Base-by-base conservation (phyloP, 2,888 invertebrate genomes). In the Cosmopolites sordidus region DNA sequence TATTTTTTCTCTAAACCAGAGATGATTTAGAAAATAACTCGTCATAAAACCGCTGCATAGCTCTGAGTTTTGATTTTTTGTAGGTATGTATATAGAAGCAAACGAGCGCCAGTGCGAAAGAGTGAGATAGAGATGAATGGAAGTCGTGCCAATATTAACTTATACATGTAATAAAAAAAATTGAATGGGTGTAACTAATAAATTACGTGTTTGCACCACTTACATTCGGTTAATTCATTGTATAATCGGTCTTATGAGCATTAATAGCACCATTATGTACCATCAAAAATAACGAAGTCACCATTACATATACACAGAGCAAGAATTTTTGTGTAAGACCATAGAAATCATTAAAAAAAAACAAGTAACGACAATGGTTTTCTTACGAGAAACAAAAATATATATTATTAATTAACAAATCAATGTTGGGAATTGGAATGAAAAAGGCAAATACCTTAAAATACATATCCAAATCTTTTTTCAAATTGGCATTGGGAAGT, bases 111-210 rank as follows among this genome's bases (percentile, higher is more conserved):
- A 33, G 33, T 33, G n/a, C 11, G 33, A 33, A 12, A 33, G 11
- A 33, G 38, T 56, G 60, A 33, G 56, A 54, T 48, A 46, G 39
- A 44, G 43, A 53, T 60, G 63, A 50, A 60, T 58, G 63, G 42
- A 56, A 46, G 58, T 74, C 71, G 75, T 76, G 75, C 75, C 75
- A 76, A 76, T 74, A 74, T 68, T 69, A 70, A 63, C 66, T 65
- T 62, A 49, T 72, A 71, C 70, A 73, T 73, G 73, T 73, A 73
- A 70, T 67, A 68, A 70, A 64, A 69, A 69, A 65, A 70, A 66
- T 69, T 66, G 73, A 72, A 73, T 70, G 73, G 4, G 72, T 73
- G 70, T 66, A 73, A 58, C 64, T 60, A 78, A 79, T 59, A 60
- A 79, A 69, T 68, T 73, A 69, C 71, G 71, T 73, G 73, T 73